Conservation (phyloP, 2,888 invertebrate genomes). For the Platycnemis pennipes region DNA sequence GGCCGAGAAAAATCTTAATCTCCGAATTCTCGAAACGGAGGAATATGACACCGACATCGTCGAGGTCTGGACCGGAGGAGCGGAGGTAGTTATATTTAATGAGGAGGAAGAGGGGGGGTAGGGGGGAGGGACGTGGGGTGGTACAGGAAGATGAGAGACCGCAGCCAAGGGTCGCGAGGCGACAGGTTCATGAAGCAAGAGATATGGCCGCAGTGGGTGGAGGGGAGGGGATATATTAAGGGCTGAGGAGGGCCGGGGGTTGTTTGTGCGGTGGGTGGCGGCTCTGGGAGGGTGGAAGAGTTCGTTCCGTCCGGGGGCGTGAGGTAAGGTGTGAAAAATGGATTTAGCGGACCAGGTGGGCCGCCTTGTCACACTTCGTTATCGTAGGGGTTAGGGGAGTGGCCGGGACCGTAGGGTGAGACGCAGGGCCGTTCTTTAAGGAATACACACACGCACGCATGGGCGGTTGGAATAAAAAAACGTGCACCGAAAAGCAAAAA, state of each 20-base stretch:
- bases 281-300: neutral
- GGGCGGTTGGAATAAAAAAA: neutral
- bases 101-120: neutral
- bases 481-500: neutral
- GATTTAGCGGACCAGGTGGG: constrained; percentile 50
- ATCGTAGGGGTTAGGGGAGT: neutral
- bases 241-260: neutral
- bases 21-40: constrained; percentile 14
- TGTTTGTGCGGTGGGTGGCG: neutral
- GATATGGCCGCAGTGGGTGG: neutral
- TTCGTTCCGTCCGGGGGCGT: neutral
- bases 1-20: constrained; percentile 17
- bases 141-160: neutral
- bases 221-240: neutral
- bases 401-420: neutral
- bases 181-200: constrained; percentile 45
- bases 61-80: neutral
- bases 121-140: neutral
- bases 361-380: constrained; percentile 50
- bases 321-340: constrained; percentile 41
- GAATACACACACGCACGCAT: neutral
- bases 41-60: constrained; percentile 4
- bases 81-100: neutral
- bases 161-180: neutral
- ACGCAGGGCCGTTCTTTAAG: neutral